phyloP scores from a whole-genome alignment of 2,113 vertebrate species.

The Fregetta grallaria region DNA sequence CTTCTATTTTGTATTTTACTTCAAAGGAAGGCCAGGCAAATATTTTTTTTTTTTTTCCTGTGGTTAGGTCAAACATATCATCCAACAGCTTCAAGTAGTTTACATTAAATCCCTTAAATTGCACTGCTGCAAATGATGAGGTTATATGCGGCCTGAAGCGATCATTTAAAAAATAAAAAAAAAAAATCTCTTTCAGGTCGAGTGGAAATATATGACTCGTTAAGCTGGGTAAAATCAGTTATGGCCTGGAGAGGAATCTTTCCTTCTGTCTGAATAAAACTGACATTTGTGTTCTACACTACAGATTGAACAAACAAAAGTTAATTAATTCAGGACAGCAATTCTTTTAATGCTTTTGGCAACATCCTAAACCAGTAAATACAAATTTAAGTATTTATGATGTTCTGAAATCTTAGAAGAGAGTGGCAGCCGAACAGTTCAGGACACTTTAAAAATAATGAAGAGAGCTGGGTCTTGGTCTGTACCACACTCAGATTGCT shows the following conservation, averaged over 20 bases:
- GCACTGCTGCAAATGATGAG: constrained; percentile 20
- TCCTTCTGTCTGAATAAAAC: constrained; percentile 53
- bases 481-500: not conserved
- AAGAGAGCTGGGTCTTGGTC: not conserved
- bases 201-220: constrained; percentile 52
- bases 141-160: constrained; percentile 37
- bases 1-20: not conserved
- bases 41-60: not conserved
- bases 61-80: constrained; percentile 9
- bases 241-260: constrained; percentile 54
- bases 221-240: constrained; percentile 69
- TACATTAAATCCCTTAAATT: constrained; percentile 44
- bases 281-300: constrained; percentile 59
- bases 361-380: not conserved
- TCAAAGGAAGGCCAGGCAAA: not conserved
- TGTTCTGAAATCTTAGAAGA: not conserved
- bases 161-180: not conserved
- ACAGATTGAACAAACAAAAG: constrained; percentile 30
- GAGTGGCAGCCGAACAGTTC: not conserved
- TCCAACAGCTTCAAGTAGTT: constrained; percentile 38
- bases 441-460: not conserved
- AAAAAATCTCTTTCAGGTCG: constrained; percentile 31
- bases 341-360: constrained; percentile 34
- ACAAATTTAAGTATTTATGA: not conserved
- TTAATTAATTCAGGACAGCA: constrained; percentile 52